Conservation (phyloP, 2,797 vertebrate genomes). For the Microcaecilia unicolor region DNA sequence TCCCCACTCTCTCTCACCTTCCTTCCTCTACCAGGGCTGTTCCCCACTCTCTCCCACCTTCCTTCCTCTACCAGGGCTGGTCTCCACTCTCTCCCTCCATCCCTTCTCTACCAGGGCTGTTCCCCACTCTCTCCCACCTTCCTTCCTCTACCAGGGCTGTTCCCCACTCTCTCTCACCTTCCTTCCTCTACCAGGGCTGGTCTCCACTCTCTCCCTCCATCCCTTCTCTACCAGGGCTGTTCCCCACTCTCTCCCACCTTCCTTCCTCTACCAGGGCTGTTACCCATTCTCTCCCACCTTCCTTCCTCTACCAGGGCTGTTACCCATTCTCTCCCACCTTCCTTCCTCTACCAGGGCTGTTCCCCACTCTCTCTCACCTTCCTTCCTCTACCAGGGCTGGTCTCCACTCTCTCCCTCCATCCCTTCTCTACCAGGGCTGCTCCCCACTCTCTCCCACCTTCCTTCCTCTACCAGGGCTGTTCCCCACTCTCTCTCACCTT, state of each 20-base stretch:
- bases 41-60: not conserved
- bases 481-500: not conserved
- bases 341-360: not conserved
- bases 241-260: too few species aligned
- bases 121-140: too few species aligned
- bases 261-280: not conserved
- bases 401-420: not conserved
- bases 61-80: not conserved
- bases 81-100: too few species aligned
- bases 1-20: not conserved
- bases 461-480: not conserved
- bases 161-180: not conserved
- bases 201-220: too few species aligned
- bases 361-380: not conserved
- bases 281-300: not conserved
- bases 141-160: not conserved
- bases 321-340: not conserved
- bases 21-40: not conserved
- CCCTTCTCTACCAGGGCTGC: not conserved
- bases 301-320: not conserved
- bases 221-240: too few species aligned
- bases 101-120: too few species aligned
- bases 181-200: not conserved
- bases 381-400: not conserved
- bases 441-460: not conserved